phyloP scores from a whole-genome alignment of 53 echinoderm and acorn worm genomes.

The Holothuria scabra region DNA sequence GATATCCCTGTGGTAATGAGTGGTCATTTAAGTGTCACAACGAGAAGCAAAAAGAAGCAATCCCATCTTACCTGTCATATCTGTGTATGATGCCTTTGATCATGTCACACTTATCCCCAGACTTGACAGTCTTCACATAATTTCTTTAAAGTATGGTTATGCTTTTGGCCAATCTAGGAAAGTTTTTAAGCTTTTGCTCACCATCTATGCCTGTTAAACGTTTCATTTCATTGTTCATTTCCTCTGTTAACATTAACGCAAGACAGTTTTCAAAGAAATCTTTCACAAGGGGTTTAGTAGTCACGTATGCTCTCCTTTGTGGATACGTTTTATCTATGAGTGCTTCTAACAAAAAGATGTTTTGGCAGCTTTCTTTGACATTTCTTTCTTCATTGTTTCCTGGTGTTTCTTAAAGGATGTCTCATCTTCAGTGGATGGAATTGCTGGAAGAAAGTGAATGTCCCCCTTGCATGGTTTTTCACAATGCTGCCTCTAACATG shows the following conservation, averaged over 20 bases:
- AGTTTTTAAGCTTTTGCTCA: background rate
- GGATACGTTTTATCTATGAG: conserved; percentile 31
- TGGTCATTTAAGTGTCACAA: no score
- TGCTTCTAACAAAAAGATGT: conserved; percentile 1
- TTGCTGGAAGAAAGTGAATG: conserved; percentile 4
- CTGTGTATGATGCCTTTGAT: no score
- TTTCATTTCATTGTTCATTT: conserved; percentile 21
- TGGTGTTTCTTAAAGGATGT: conserved; percentile 1
- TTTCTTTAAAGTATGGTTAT: background rate
- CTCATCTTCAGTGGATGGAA: conserved; percentile 29
- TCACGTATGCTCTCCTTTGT: conserved; percentile 11
- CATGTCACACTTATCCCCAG: background rate
- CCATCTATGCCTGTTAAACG: background rate
- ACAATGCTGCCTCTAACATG: no score
- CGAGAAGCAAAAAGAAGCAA: no score
- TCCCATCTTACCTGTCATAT: no score
- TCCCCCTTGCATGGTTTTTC: conserved; percentile 1
- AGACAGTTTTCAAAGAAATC: conserved; percentile 4
- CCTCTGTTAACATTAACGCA: background rate
- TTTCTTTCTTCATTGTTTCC: conserved; percentile 29
- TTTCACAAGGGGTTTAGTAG: conserved; percentile 19
- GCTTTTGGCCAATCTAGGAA: conserved; percentile 7
- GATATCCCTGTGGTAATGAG: no score
- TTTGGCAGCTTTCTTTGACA: conserved; percentile 28
- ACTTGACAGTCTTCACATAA: background rate